Evolutionary conservation across 2,113 vertebrate genomes (phyloP), one percentile per base, ranked within the genome.

Genomic region (Phasianus colchicus): DNA sequence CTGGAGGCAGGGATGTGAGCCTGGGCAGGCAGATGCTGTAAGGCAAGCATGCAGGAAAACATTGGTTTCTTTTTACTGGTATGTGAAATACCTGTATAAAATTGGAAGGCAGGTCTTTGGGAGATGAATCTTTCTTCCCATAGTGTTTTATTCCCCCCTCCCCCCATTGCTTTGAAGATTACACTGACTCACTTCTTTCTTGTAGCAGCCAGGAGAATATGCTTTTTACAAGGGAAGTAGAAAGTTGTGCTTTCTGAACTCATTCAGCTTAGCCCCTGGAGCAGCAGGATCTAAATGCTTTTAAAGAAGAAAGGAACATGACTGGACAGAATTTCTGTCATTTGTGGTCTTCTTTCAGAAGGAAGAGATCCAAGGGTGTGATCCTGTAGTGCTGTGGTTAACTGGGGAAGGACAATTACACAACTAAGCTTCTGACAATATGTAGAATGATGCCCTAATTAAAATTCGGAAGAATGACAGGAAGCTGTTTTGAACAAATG

Each of bases 401-500:
- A 58, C 60, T 64, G 22, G 14, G 50, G 38, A 85, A 67, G 30
- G 30, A n/a, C 6, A 2, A 38, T 77, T 90, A n/a, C 13, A 64
- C 36, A 57, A 43, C 43, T 82, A 70, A 80, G 30, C 72, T 85
- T 80, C 71, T 93, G 61, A 45, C 72, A 89, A 6, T 80, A n/a
- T 74, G 55, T 57, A 93, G 60, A 60, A 80, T 87, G 78, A 54
- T 55, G 42, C 50, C 70, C 58, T 84, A 66, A 82, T 87, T 85
- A 73, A 87, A 87, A 72, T 67, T 57, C 60, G 25, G 67, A 91
- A 76, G 45, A 55, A 52, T 52, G 48, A 69, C 63, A 84, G 86
- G 67, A 83, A 95, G 32, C 36, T 89, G 50, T 55, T 93, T 87
- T 89, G 82, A 89, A 76, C n/a, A 94, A 79, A 83, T 87, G 69